Evolutionary conservation across 1,140 invertebrate genomes (phyloP), one percentile per base, ranked within the genome.

Genomic region (Macrosteles quadrilineatus): DNA sequence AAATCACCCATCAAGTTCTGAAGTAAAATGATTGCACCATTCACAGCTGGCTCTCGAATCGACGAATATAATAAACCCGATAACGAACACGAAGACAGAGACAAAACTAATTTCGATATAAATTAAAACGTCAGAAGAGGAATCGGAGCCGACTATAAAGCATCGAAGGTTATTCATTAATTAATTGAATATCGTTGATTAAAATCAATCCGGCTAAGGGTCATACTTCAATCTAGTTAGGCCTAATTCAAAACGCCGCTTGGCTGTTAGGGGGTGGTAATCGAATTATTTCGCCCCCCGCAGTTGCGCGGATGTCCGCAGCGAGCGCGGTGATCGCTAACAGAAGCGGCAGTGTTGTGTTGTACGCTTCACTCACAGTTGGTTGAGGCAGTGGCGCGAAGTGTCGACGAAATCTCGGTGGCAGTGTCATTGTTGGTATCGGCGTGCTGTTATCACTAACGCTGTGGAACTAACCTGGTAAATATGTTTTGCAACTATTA

Each of bases 111-210:
- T 59, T 59, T 59, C 55, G 27, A 25, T 14, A 27, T 59, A 53
- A 53, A 59, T 59, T 59, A 59, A 59, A 59, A 59, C 55, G 55
- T 59, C 55, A 59, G 55, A 59, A 59, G 55, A 59, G 55, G 23
- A 29, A 59, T 27, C 27, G 4, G 23, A 27, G 21, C 55, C 25
- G 25, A 23, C 47, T 53, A 53, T 59, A 59, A 59, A 59, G 55
- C 55, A 59, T 59, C 27, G 55, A 59, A 59, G 55, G 55, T 59
- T 59, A 59, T 59, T 59, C 55, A 59, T 59, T 59, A 59, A 59
- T 59, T 59, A 59, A 59, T 59, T 59, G 55, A 59, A 59, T 59
- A 59, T 59, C 55, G 55, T 59, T 59, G 55, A 59, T 59, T 59
- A 59, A 59, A 59, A 59, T 59, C 55, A 59, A 59, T 59, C 55